Percentiles rank a stretch among this genome's conserved stretches.
Conservation (phyloP, 1,140 invertebrate genomes). For the Diachasmimorpha longicaudata region DNA sequence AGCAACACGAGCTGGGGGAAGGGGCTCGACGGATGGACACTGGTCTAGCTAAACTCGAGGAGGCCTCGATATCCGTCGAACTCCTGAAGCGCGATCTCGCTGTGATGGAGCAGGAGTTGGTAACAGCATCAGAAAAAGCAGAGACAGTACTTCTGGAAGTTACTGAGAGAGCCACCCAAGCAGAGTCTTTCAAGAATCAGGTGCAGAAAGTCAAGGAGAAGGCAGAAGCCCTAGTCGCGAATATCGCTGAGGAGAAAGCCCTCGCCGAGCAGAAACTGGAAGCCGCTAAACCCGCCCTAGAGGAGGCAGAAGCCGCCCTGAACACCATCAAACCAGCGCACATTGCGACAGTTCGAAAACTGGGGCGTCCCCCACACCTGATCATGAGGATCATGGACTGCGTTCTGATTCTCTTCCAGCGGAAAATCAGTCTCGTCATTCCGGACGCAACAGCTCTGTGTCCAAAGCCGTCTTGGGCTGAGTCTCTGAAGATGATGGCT, state of each 20-base stretch:
- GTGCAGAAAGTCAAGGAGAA: slow-evolving; percentile 95
- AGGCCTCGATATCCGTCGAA: slow-evolving; percentile 91
- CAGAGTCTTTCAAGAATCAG: slow-evolving; percentile 94
- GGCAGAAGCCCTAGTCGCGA: slow-evolving; percentile 87
- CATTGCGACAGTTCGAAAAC: slow-evolving; percentile 94
- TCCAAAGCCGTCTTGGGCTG: slow-evolving; percentile 93
- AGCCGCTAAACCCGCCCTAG: slow-evolving; percentile 87
- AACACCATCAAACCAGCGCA: slow-evolving; percentile 97
- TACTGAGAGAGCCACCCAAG: slow-evolving; percentile 89
- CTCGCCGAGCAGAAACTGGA: slow-evolving; percentile 90
- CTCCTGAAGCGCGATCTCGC: slow-evolving; percentile 90
- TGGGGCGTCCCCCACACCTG: slow-evolving; percentile 92
- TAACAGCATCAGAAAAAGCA: slow-evolving; percentile 86
- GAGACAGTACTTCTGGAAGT: slow-evolving; percentile 88
- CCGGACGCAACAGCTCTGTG: slow-evolving; percentile 81
- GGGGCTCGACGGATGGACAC: slow-evolving; percentile 92
- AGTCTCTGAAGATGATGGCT: slow-evolving; percentile 97
- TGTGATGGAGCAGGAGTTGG: slow-evolving; percentile 92
- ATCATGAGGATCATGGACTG: slow-evolving; percentile 99
- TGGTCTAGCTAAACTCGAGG: slow-evolving; percentile 89
- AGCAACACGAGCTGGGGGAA: slow-evolving; percentile 87
- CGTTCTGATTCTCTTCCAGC: slow-evolving; percentile 91
- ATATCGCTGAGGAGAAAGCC: slow-evolving; percentile 90
- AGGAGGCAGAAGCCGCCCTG: slow-evolving; percentile 93
- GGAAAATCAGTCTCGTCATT: slow-evolving; percentile 81